phyloP scores from a whole-genome alignment of 2,797 vertebrate genomes.

The Betta splendens region DNA sequence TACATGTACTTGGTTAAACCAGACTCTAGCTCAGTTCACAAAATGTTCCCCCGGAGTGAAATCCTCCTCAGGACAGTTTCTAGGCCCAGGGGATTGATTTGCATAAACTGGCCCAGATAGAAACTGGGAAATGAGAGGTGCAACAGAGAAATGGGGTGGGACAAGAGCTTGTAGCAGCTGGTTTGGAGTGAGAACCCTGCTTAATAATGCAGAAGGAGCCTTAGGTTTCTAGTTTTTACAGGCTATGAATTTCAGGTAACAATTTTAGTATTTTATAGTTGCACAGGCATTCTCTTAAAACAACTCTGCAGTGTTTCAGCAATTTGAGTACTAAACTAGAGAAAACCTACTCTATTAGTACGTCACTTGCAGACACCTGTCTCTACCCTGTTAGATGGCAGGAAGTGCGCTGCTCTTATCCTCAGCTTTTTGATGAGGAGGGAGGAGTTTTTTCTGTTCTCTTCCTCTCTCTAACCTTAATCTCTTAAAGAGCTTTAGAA shows the following conservation, averaged over 20 bases:
- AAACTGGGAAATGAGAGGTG: conserved; percentile 71
- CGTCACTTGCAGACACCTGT: conserved; percentile 17
- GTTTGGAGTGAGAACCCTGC: conserved; percentile 29
- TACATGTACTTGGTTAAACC: background rate
- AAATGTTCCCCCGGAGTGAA: conserved; percentile 36
- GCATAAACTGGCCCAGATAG: conserved; percentile 62
- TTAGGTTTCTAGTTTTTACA: conserved; percentile 34
- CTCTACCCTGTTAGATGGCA: conserved; percentile 4
- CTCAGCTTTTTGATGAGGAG: conserved; percentile 16
- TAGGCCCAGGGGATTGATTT: conserved; percentile 62
- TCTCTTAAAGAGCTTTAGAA: conserved; percentile 63
- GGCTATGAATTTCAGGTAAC: conserved; percentile 35
- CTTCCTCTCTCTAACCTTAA: conserved; percentile 47
- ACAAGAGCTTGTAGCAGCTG: conserved; percentile 60
- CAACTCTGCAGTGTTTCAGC: too few species aligned
- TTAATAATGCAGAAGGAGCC: conserved; percentile 25
- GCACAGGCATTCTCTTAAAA: background rate
- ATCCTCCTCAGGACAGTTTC: conserved; percentile 34
- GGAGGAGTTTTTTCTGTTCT: conserved; percentile 28
- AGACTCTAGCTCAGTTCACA: conserved; percentile 1
- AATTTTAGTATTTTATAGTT: conserved; percentile 7
- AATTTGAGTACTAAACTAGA: conserved; percentile 11
- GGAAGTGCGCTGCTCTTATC: conserved; percentile 1
- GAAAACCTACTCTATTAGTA: background rate
- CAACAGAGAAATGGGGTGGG: conserved; percentile 44